A percentile compares a stretch with the other conserved stretches of the same genome.
These are phyloP conservation scores for Paedocypris sp. DNA, from an alignment of 2,113 vertebrate genomes.

Conservation along the genomic window DNA sequence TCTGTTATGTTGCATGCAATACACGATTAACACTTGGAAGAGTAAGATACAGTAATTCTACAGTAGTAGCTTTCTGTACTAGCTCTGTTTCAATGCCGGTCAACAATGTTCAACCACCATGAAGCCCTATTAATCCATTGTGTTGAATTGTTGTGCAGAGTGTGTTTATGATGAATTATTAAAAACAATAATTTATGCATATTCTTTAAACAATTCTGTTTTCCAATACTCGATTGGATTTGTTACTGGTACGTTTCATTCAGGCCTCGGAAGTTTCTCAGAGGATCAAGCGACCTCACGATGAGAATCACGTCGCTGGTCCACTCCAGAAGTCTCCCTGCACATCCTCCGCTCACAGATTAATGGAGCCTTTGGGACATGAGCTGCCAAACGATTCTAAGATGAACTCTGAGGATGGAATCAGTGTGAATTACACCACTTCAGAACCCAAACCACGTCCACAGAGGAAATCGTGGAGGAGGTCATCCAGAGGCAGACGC, in stretches of 20 bases:
- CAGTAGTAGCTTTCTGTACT: too few species aligned
- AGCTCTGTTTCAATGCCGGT: too few species aligned
- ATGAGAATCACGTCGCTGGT: conserved; percentile 26
- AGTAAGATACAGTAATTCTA: too few species aligned
- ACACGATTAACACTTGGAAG: too few species aligned
- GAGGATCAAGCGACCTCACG: conserved; percentile 41
- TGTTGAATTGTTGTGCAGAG: too few species aligned
- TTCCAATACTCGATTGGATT: background rate
- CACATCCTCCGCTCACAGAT: conserved; percentile 10
- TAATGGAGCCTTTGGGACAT: background rate
- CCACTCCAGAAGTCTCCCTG: conserved; percentile 48
- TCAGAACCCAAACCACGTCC: conserved; percentile 28
- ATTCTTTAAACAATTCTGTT: too few species aligned
- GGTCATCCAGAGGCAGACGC: conserved; percentile 53
- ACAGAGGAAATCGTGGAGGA: conserved; percentile 59
- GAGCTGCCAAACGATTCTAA: conserved; percentile 15
- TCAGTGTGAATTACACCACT: background rate
- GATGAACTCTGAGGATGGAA: background rate
- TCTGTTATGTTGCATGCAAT: too few species aligned
- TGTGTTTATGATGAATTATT: too few species aligned
- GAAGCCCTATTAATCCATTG: too few species aligned
- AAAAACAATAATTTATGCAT: too few species aligned
- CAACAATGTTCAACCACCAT: too few species aligned
- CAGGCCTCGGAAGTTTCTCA: conserved; percentile 23
- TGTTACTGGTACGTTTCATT: background rate